These are phyloP conservation scores for Formica exsecta DNA, from an alignment of 1,140 invertebrate genomes.

Conservation along the genomic window DNA sequence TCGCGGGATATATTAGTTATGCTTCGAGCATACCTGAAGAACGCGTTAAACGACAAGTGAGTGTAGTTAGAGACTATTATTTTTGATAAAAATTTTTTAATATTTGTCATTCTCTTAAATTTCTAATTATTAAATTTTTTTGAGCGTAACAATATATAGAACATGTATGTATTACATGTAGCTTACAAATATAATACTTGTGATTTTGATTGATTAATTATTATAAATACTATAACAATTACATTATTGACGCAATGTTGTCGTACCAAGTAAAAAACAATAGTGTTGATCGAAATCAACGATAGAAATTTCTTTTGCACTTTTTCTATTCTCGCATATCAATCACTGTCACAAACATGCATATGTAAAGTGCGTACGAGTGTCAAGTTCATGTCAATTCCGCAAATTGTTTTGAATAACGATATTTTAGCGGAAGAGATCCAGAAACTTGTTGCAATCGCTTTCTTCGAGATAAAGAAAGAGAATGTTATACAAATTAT, in stretches of 20 bases:
- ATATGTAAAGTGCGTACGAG: conserved; percentile 42
- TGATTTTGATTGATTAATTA: not conserved
- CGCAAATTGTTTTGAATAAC: conserved; percentile 38
- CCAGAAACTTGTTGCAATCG: not conserved
- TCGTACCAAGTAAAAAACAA: conserved; percentile 38
- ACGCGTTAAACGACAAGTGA: conserved; percentile 79
- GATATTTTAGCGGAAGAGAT: conserved; percentile 54
- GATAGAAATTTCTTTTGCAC: conserved; percentile 12
- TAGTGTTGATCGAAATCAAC: conserved; percentile 37
- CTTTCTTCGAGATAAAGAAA: not conserved
- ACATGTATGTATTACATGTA: not conserved
- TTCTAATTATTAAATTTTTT: not conserved
- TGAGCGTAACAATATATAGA: not conserved
- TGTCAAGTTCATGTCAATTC: conserved; percentile 52
- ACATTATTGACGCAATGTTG: not conserved
- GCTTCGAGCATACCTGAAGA: conserved; percentile 71
- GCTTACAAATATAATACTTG: not conserved
- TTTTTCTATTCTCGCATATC: conserved; percentile 45
- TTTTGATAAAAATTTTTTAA: not conserved
- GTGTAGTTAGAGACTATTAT: conserved; percentile 20
- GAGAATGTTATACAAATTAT: not conserved
- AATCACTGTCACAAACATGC: conserved; percentile 54
- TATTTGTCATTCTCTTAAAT: not conserved
- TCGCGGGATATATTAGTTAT: conserved; percentile 80
- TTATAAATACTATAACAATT: conserved; percentile 19